Evolutionary conservation across 2,797 vertebrate species (phyloP).

Genomic region (Chelmon rostratus): DNA sequence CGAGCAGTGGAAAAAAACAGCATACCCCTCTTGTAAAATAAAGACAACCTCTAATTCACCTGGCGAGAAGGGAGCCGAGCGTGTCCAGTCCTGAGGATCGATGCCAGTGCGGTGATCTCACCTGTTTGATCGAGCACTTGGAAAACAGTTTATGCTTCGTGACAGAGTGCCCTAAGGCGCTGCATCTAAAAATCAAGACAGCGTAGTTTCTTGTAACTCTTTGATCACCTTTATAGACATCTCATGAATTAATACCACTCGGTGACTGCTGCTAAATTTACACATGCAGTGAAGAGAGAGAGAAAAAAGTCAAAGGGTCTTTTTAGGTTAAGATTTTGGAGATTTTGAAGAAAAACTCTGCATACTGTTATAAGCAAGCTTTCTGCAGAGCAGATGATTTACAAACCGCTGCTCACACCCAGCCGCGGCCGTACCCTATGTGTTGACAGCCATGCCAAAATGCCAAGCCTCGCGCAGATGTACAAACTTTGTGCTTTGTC

Average conservation of each 20-base stretch:
- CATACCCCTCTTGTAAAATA: conserved; percentile 52
- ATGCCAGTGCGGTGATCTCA: conserved; percentile 68
- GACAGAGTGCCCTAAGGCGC: conserved; percentile 58
- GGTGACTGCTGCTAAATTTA: conserved; percentile 37
- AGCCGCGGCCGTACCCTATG: conserved; percentile 40
- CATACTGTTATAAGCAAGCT: background rate
- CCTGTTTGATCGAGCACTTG: conserved; percentile 58
- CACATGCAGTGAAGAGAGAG: background rate
- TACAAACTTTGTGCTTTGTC: conserved; percentile 77
- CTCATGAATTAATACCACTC: conserved; percentile 35
- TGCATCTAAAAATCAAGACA: conserved; percentile 33
- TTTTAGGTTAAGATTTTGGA: background rate
- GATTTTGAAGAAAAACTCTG: conserved; percentile 3
- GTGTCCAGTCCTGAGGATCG: conserved; percentile 78
- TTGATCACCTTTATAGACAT: conserved; percentile 23
- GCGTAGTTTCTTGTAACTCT: conserved; percentile 34
- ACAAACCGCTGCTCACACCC: conserved; percentile 69
- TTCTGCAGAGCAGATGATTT: conserved; percentile 73
- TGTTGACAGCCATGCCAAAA: conserved; percentile 76
- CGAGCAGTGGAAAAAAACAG: conserved; percentile 58
- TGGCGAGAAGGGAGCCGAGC: conserved; percentile 55
- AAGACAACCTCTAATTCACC: conserved; percentile 78
- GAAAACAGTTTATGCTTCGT: conserved; percentile 74
- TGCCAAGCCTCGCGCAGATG: conserved; percentile 65
- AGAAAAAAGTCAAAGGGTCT: background rate